Conservation (phyloP, 2,113 vertebrate genomes). For the Urocitellus parryii region DNA sequence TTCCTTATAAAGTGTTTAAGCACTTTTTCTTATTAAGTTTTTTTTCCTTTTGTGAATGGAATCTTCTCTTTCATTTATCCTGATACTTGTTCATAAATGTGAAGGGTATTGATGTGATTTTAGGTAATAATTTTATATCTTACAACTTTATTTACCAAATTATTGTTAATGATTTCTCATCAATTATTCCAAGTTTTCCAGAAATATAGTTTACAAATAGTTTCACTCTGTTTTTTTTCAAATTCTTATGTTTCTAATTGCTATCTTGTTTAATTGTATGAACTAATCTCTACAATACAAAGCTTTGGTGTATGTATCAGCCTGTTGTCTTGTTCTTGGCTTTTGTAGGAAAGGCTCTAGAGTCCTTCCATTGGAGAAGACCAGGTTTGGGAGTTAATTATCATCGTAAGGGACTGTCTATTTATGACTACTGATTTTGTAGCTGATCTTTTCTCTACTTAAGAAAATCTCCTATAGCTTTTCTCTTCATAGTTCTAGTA, state of each 20-base stretch:
- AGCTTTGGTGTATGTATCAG: background rate
- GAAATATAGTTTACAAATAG: background rate
- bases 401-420: background rate
- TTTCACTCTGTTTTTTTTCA: conserved; percentile 15
- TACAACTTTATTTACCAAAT: conserved; percentile 7
- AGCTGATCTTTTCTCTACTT: background rate
- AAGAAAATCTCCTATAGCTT: background rate
- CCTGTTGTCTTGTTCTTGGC: background rate
- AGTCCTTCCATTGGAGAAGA: background rate
- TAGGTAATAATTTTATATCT: background rate
- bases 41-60: background rate
- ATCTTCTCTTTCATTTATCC: conserved; percentile 25
- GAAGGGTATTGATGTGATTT: background rate
- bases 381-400: background rate
- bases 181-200: conserved; percentile 30
- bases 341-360: background rate
- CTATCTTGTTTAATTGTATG: background rate
- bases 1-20: background rate
- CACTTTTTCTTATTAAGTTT: background rate
- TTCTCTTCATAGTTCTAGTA: background rate
- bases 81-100: conserved; percentile 11
- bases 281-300: background rate
- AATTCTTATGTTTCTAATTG: conserved; percentile 5
- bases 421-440: background rate
- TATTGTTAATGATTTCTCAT: background rate